Evolutionary conservation across 1,140 invertebrate genomes (phyloP).

Genomic region (Anastatus disparis): DNA sequence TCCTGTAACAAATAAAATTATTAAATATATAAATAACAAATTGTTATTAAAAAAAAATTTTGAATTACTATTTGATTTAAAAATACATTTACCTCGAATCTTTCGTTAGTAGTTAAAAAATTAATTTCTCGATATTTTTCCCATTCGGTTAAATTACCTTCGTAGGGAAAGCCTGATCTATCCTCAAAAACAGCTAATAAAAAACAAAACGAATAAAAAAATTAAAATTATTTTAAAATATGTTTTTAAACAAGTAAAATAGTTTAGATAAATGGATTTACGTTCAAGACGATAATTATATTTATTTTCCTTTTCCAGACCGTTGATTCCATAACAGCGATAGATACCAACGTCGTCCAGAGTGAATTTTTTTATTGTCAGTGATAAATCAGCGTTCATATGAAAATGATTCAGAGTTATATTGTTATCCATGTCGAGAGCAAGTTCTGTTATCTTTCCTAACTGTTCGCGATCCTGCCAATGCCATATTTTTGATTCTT

Average conservation of each 20-base stretch:
- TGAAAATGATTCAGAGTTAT: slow-evolving; percentile 59
- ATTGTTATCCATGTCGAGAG: slow-evolving; percentile 66
- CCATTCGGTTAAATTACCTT: slow-evolving; percentile 57
- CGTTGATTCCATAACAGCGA: slow-evolving; percentile 44
- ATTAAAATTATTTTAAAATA: slow-evolving; percentile 21
- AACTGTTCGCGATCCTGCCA: slow-evolving; percentile 60
- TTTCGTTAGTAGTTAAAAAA: slow-evolving; percentile 56
- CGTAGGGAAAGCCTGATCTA: slow-evolving; percentile 36
- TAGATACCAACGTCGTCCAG: slow-evolving; percentile 64
- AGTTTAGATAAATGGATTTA: slow-evolving; percentile 43
- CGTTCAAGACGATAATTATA: slow-evolving; percentile 68
- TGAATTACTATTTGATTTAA: background rate
- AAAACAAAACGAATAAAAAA: slow-evolving; percentile 17
- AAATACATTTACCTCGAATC: slow-evolving; percentile 53
- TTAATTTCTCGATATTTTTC: slow-evolving; percentile 64
- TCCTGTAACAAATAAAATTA: slow-evolving; percentile 44
- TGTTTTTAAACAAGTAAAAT: slow-evolving; percentile 26
- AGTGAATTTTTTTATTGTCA: slow-evolving; percentile 61
- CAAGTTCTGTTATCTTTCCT: slow-evolving; percentile 56
- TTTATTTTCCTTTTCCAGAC: slow-evolving; percentile 62
- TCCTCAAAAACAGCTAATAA: slow-evolving; percentile 58
- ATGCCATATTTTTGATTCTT: slow-evolving; percentile 67
- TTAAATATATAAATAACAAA: background rate
- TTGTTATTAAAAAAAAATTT: too few relatives aligned
- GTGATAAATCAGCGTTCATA: slow-evolving; percentile 59